Percentiles rank a stretch among this genome's conserved stretches.
Evolutionary conservation across 2,797 vertebrate species (phyloP).

Genomic region (Taeniopygia guttata): DNA sequence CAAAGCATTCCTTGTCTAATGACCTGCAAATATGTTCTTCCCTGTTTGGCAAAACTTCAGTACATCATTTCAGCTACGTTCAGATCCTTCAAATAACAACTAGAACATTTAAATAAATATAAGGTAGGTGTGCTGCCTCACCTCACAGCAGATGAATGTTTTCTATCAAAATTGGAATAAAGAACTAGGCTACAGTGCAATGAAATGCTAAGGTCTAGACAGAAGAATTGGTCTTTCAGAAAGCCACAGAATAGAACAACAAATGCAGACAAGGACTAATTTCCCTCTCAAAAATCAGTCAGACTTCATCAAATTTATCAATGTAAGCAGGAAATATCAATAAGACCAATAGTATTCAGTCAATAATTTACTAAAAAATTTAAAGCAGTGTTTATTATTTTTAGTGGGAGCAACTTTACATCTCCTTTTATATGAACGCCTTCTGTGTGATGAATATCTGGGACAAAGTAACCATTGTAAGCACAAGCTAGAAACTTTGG

Average conservation of each 20-base stretch:
- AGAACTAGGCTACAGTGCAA: background rate
- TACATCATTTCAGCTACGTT: background rate
- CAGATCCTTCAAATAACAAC: background rate
- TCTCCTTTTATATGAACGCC: background rate
- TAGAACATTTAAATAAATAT: background rate
- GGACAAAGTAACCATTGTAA: background rate
- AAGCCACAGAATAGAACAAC: background rate
- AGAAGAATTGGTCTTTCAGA: background rate
- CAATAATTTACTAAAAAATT: background rate
- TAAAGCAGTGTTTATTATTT: background rate
- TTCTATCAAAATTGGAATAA: background rate
- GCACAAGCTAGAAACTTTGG: background rate
- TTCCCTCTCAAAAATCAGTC: background rate
- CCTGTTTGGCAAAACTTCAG: background rate
- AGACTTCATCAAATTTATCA: background rate
- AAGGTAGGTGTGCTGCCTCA: background rate
- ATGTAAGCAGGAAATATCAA: background rate
- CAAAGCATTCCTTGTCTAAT: background rate
- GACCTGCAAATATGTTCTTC: fast-evolving
- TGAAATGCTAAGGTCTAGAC: background rate
- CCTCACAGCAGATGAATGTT: background rate
- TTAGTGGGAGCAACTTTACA: background rate
- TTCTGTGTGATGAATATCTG: background rate
- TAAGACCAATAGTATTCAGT: background rate
- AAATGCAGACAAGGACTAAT: background rate